A percentile compares a stretch with the other conserved stretches of the same genome.
phyloP scores from a whole-genome alignment of 2,113 vertebrate genomes.

The Aegotheles bennettii region DNA sequence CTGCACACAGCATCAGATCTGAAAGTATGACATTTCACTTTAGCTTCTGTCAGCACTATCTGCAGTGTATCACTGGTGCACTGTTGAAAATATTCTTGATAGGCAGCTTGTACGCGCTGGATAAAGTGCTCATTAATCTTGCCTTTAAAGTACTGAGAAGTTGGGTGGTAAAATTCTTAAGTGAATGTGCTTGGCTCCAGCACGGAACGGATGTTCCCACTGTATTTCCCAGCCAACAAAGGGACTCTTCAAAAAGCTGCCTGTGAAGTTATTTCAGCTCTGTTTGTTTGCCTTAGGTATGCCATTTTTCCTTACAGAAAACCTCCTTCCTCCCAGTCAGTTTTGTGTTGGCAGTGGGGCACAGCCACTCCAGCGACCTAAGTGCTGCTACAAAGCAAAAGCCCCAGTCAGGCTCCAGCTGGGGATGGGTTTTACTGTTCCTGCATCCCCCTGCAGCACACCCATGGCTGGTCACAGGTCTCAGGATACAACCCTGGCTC shows the following conservation, averaged over 20 bases:
- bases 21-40: slow-evolving; percentile 71
- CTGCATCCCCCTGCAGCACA: not conserved
- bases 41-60: slow-evolving; percentile 68
- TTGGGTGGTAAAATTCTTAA: not conserved
- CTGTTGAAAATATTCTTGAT: slow-evolving; percentile 51
- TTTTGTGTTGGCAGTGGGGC: too few relatives aligned
- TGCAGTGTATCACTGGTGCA: not conserved
- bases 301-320: fast-evolving
- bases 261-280: not conserved
- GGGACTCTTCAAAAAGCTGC: not conserved
- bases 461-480: not conserved
- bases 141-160: slow-evolving; percentile 10
- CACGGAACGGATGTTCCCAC: not conserved
- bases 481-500: not conserved
- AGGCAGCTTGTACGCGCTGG: slow-evolving; percentile 43
- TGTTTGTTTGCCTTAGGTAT: not conserved
- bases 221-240: not conserved
- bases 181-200: not conserved
- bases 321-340: fast-evolving
- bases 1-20: slow-evolving; percentile 39
- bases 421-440: not conserved
- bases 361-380: fast-evolving
- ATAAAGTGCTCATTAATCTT: slow-evolving; percentile 64
- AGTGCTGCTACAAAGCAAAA: too few relatives aligned
- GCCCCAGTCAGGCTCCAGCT: fast-evolving